phyloP scores from a whole-genome alignment of 2,888 invertebrate genomes.

The Parnassius apollo region DNA sequence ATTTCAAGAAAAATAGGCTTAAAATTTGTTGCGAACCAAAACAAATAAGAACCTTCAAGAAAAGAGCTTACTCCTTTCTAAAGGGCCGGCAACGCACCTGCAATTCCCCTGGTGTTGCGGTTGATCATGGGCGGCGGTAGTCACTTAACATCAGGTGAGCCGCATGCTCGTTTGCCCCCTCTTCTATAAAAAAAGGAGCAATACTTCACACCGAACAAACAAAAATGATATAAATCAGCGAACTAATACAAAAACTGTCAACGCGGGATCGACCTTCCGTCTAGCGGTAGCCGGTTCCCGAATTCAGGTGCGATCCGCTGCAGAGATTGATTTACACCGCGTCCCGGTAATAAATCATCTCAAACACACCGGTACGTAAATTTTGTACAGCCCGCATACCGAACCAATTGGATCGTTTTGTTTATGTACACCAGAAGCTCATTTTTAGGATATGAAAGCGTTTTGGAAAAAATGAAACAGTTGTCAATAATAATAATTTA shows the following conservation, averaged over 20 bases:
- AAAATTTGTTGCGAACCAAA: constrained; percentile 6
- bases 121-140: too few species aligned
- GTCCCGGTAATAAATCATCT: constrained; percentile 12
- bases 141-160: too few species aligned
- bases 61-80: too few species aligned
- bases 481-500: too few species aligned
- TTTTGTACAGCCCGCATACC: constrained; percentile 11
- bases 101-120: too few species aligned
- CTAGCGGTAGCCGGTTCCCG: constrained; percentile 2
- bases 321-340: constrained; percentile 18
- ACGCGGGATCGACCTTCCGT: constrained; percentile 12
- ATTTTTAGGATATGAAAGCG: neutral
- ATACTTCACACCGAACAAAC: constrained; percentile 4
- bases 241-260: constrained; percentile 38
- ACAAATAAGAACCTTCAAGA: too few species aligned
- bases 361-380: constrained; percentile 5
- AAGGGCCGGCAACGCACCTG: too few species aligned
- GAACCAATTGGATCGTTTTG: constrained; percentile 12
- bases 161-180: too few species aligned
- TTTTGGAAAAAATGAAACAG: too few species aligned
- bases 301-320: constrained; percentile 10
- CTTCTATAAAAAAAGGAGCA: too few species aligned
- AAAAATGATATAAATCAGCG: constrained; percentile 31
- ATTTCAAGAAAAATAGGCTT: neutral
- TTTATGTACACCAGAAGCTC: constrained; percentile 1